These are phyloP conservation scores for Oncorhynchus nerka DNA, from an alignment of 2,113 vertebrate genomes.

Conservation along the genomic window DNA sequence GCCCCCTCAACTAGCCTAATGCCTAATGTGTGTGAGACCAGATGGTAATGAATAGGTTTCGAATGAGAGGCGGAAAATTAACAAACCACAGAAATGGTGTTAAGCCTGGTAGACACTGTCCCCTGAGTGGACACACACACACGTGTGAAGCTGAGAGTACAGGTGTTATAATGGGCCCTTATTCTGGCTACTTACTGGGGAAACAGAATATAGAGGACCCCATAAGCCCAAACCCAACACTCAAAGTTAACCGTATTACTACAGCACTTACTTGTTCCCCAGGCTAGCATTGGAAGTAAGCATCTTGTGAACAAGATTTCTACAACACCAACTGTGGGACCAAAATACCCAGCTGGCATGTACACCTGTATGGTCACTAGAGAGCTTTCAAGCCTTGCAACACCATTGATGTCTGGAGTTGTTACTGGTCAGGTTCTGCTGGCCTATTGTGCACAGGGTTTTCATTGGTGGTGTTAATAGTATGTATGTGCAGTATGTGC, in stretches of 20 bases:
- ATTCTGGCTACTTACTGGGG: too few species aligned
- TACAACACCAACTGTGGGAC: slow-evolving; percentile 1
- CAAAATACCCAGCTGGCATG: slow-evolving; percentile 38
- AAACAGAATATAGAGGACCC: background rate
- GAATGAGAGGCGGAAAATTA: slow-evolving; percentile 32
- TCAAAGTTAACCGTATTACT: background rate
- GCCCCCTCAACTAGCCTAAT: slow-evolving; percentile 26
- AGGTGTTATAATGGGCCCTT: background rate
- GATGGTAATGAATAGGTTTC: slow-evolving; percentile 40
- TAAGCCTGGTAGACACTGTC: slow-evolving; percentile 37
- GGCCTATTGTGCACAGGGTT: slow-evolving; percentile 23
- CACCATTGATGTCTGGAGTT: background rate
- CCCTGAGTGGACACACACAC: slow-evolving; percentile 10
- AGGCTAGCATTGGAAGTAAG: too few species aligned
- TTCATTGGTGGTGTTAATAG: slow-evolving; percentile 42
- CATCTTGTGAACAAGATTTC: too few species aligned
- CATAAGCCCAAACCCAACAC: background rate
- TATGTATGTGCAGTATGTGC: slow-evolving; percentile 25
- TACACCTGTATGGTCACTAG: slow-evolving; percentile 57
- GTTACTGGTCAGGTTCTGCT: slow-evolving; percentile 46
- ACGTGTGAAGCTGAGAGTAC: background rate
- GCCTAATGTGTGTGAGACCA: slow-evolving; percentile 30
- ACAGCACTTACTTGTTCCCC: background rate
- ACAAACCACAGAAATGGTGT: slow-evolving; percentile 34
- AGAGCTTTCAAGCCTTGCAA: slow-evolving; percentile 56